A percentile compares a stretch with the other conserved stretches of the same genome.
Evolutionary conservation across 2,113 vertebrate genomes (phyloP).

Genomic region (Dasyurus viverrinus): DNA sequence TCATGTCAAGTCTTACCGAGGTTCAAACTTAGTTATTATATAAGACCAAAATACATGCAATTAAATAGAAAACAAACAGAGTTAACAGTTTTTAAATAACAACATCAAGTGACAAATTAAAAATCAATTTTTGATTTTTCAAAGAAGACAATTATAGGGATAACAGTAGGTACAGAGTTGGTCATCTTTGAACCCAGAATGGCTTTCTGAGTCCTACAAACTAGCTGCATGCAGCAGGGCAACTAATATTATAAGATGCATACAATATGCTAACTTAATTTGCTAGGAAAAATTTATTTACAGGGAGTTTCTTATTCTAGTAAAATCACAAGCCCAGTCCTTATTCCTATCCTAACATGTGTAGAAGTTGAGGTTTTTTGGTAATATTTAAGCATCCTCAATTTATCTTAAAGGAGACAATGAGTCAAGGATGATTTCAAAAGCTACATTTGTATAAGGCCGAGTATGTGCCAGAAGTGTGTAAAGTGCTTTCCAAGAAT

Average conservation of each 20-base stretch:
- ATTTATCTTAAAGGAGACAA: background rate
- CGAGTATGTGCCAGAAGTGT: background rate
- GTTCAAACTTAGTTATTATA: slow-evolving; percentile 25
- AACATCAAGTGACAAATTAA: background rate
- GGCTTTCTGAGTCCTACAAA: background rate
- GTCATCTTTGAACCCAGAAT: background rate
- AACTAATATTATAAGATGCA: background rate
- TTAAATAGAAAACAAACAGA: background rate
- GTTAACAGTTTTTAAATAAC: background rate
- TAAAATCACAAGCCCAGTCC: background rate
- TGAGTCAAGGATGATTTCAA: background rate
- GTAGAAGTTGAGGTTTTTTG: background rate
- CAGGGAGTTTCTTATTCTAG: background rate
- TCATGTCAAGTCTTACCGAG: slow-evolving; percentile 18
- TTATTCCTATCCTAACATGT: background rate
- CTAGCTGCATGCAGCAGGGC: background rate
- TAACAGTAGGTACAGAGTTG: background rate
- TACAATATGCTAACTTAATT: background rate
- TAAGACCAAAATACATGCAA: background rate
- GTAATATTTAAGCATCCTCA: background rate
- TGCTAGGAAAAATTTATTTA: background rate
- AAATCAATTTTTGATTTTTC: background rate
- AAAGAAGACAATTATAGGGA: background rate
- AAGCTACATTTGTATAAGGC: background rate
- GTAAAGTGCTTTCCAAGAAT: background rate